Base-by-base conservation (phyloP, 92 coral and sea anemone species). In the Scolanthus callimorphus region DNA sequence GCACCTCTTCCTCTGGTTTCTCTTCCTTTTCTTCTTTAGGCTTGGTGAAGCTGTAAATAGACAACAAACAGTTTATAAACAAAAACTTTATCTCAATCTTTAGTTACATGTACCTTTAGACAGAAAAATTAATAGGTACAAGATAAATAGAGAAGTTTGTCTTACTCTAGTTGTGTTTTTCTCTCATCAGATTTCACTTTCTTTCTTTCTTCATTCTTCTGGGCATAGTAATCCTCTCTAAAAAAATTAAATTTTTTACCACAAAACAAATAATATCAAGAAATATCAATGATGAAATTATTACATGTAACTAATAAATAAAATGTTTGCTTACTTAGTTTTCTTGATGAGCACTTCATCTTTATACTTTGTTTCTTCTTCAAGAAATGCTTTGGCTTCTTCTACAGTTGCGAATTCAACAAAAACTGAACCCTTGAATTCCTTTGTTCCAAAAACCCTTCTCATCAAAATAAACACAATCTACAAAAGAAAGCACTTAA, bases 341-440 rank as follows among this genome's bases (percentile, higher is more conserved):
- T 77, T 88, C 50, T 71, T 88, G 23, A 78, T 69, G 8, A 92
- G 86, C 31, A 86, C 98, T 50, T 79, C 79, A 2, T 78, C 98
- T 22, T 80, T 75, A 57, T 55, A 88, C 41, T 78, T 80, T 53
- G 15, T 74, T 31, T 17, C 71, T 23, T 38, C 47, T 55, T 74
- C 89, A 13, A 88, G 17, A 58, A 92, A 60, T 12, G 81, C 80
- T 59, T 72, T 72, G 8, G 96, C 96, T 45, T 92, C 92, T 20
- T 87, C 88, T 25, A 28, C 54, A n/a, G 86, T 68, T 20, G 79
- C 53, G 51, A 92, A 92, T 73, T 92, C 98, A 31, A 80, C 87
- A 81, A 88, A 84, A 13, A 88, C 98, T 47, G 98, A 92, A 19
- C 98, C 98, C 39, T 92, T 92, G 83, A 92, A 92, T 3, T 48